Percentiles rank a stretch among this genome's conserved stretches.
phyloP scores from a whole-genome alignment of 2,888 invertebrate genomes.

The Ferrisia virgata region DNA sequence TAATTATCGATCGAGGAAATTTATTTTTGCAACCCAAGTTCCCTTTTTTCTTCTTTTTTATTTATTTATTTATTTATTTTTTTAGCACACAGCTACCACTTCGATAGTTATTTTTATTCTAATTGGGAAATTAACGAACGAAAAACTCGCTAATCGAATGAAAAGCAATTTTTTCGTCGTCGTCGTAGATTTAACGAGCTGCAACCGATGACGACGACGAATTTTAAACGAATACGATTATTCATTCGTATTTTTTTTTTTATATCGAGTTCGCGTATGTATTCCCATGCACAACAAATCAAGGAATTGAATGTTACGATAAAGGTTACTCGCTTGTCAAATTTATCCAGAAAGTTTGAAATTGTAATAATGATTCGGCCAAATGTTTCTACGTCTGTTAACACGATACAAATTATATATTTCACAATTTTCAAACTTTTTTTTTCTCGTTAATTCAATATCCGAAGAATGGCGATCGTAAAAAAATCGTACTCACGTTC shows the following conservation, averaged over 20 bases:
- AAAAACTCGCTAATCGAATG: background rate
- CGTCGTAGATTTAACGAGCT: background rate
- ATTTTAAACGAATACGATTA: too few species aligned
- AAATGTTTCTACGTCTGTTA: background rate
- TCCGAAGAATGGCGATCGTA: too few species aligned
- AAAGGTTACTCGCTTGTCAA: background rate
- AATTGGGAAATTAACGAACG: background rate
- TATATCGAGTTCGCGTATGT: background rate
- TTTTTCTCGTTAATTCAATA: too few species aligned
- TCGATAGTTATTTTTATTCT: background rate
- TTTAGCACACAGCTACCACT: background rate
- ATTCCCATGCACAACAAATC: background rate
- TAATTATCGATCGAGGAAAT: background rate
- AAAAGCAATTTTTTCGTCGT: background rate
- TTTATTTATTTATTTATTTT: too few species aligned
- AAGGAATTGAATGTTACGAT: background rate
- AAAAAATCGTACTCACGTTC: too few species aligned
- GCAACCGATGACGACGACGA: too few species aligned
- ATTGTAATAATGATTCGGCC: background rate
- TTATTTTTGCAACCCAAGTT: background rate
- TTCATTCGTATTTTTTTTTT: background rate
- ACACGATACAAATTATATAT: background rate
- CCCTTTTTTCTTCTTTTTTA: background rate
- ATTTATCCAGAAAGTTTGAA: background rate
- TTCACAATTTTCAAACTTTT: background rate